Evolutionary conservation across 2,113 vertebrate genomes (phyloP), one percentile per base, ranked within the genome.

Genomic region (Rhynchopsitta pachyrhyncha): DNA sequence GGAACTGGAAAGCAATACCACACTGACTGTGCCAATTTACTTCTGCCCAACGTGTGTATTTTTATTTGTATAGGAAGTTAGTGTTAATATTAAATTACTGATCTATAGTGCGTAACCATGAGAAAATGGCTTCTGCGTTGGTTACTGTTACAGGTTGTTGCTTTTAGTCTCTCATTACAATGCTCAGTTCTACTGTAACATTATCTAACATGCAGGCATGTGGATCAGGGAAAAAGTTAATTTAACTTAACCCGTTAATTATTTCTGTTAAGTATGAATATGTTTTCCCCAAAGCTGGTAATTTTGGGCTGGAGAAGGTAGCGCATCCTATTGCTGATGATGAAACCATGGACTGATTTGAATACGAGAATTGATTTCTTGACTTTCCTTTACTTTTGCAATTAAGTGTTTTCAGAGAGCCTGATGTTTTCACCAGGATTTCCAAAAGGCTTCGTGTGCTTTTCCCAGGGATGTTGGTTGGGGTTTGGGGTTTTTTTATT

Each of bases 201-300:
- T 75, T 95, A 91, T 94, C 94, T 97, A 98, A 98, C 98, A 98
- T 99, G 98, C 98, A 98, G 98, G 98, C 98, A 98, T 98, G 98
- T 98, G 98, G 97, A 98, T 96, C 95, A 91, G 85, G 97, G 94
- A 78, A 76, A 93, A 42, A 66, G 81, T 90, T 97, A 94, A 93
- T 96, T 96, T 97, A 94, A 93, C 88, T 83, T 96, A 97, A 95
- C 94, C 95, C 82, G 0, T 93, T 90, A 96, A 96, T 93, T 96
- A 96, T 96, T 95, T 97, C 86, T 93, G 85, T 92, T 96, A 90
- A 92, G 71, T 96, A 91, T 91, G 68, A 96, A 53, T 92, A 84
- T 95, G 84, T 95, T 97, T 97, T 93, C 91, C 95, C 94, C 95
- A 95, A 97, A 98, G 94, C 97, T 97, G 95, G 96, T 94, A 82